Percentiles rank a stretch among this genome's conserved stretches.
phyloP scores from a whole-genome alignment of 2,113 vertebrate species.

The Paedocypris sp. region DNA sequence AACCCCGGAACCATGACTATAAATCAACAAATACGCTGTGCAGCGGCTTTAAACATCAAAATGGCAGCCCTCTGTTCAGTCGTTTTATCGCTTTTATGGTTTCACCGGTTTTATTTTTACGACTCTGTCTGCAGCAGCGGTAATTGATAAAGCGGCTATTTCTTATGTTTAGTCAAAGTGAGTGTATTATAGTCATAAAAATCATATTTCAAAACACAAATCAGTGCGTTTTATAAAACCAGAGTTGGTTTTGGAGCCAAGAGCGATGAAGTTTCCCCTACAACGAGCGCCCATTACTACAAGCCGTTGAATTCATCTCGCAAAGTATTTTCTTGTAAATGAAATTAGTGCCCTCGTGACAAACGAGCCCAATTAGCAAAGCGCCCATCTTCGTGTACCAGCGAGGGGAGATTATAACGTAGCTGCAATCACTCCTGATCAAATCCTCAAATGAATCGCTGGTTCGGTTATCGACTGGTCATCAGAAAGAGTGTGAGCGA shows the following conservation, averaged over 20 bases:
- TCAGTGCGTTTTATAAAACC: too few relatives aligned
- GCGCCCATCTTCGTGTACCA: slow-evolving; percentile 5
- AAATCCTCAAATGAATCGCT: background rate
- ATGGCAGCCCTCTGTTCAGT: slow-evolving; percentile 8
- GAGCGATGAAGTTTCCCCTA: too few relatives aligned
- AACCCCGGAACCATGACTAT: too few relatives aligned
- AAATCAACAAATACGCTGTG: too few relatives aligned
- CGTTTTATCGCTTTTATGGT: too few relatives aligned
- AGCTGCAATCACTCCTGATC: background rate
- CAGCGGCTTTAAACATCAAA: slow-evolving; percentile 1
- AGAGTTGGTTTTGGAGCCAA: too few relatives aligned
- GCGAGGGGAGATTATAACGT: background rate
- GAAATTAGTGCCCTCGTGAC: background rate
- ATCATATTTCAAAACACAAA: too few relatives aligned
- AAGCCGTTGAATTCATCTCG: slow-evolving; percentile 6
- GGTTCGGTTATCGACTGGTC: background rate
- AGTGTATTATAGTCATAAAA: too few relatives aligned
- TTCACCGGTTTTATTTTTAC: too few relatives aligned
- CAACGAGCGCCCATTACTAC: background rate
- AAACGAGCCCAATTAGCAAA: slow-evolving; percentile 15
- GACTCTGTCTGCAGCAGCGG: too few relatives aligned
- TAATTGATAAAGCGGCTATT: too few relatives aligned
- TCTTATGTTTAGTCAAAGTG: too few relatives aligned
- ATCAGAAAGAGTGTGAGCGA: background rate
- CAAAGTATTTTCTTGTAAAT: slow-evolving; percentile 4